Evolutionary conservation across 2,797 vertebrate genomes (phyloP).

Genomic region (Odontamblyopus lacepedii): DNA sequence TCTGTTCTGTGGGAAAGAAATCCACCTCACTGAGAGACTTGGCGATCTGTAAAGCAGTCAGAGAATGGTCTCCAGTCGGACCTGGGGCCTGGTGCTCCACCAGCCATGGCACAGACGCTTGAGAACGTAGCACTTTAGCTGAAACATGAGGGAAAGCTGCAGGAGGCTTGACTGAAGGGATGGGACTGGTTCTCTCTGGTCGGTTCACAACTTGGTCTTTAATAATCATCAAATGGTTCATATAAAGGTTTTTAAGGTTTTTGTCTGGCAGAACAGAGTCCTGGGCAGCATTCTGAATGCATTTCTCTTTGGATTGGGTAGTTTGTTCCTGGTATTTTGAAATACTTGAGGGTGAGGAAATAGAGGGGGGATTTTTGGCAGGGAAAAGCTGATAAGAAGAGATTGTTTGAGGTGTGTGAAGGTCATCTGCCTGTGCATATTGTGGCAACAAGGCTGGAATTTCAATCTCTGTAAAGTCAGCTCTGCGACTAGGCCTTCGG

Average conservation of each 20-base stretch:
- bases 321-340: constrained; percentile 60
- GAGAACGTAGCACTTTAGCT: constrained; percentile 40
- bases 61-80: constrained; percentile 78
- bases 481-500: constrained; percentile 65
- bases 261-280: constrained; percentile 62
- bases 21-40: constrained; percentile 83
- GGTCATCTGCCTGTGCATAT: constrained; percentile 60
- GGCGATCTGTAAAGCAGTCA: constrained; percentile 83
- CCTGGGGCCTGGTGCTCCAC: constrained; percentile 48
- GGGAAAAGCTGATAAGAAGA: constrained; percentile 84
- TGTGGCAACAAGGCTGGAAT: constrained; percentile 76
- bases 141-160: constrained; percentile 66
- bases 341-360: constrained; percentile 51
- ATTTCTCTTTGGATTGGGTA: constrained; percentile 58
- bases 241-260: constrained; percentile 69
- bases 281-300: constrained; percentile 46
- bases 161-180: constrained; percentile 42
- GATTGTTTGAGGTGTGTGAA: constrained; percentile 49
- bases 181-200: constrained; percentile 53
- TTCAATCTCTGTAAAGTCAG: constrained; percentile 84
- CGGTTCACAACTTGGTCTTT: constrained; percentile 60
- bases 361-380: constrained; percentile 61
- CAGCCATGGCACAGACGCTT: constrained; percentile 65
- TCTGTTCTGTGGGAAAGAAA: constrained; percentile 72
- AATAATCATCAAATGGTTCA: constrained; percentile 69